Conservation (phyloP, 2,113 vertebrate species). For the Morphnarchus princeps region DNA sequence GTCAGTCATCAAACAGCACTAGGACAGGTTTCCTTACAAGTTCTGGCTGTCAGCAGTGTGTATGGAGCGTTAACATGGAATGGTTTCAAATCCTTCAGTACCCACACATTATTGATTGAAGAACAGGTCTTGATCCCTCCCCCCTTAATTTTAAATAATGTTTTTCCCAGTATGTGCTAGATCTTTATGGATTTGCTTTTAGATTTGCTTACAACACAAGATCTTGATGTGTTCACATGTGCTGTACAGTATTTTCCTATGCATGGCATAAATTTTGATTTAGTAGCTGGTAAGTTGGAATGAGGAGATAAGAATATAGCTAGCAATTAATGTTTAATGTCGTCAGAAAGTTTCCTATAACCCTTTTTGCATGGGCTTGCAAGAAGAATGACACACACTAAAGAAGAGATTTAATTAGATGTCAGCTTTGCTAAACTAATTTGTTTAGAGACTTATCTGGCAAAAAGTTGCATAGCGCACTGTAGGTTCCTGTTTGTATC, state of each 20-base stretch:
- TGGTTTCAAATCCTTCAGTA: background rate
- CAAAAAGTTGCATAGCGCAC: background rate
- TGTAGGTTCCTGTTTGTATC: background rate
- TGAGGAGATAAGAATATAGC: background rate
- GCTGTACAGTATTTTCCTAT: background rate
- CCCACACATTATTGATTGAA: background rate
- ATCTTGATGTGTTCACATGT: background rate
- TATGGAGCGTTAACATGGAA: background rate
- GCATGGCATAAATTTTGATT: background rate
- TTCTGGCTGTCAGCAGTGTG: background rate
- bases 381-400: background rate
- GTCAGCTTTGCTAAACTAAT: constrained; percentile 16
- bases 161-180: background rate
- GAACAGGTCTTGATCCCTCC: background rate
- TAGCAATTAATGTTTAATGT: background rate
- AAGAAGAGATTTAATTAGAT: constrained; percentile 35
- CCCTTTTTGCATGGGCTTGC: background rate
- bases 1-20: background rate
- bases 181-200: background rate
- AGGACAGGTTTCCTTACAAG: background rate
- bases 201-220: background rate
- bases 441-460: constrained; percentile 18
- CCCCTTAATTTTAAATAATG: background rate
- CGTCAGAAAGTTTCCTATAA: background rate
- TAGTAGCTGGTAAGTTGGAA: background rate